Evolutionary conservation across 2,888 invertebrate species (phyloP), one percentile per base, ranked within the genome.

Genomic region (Atrina japonica): DNA sequence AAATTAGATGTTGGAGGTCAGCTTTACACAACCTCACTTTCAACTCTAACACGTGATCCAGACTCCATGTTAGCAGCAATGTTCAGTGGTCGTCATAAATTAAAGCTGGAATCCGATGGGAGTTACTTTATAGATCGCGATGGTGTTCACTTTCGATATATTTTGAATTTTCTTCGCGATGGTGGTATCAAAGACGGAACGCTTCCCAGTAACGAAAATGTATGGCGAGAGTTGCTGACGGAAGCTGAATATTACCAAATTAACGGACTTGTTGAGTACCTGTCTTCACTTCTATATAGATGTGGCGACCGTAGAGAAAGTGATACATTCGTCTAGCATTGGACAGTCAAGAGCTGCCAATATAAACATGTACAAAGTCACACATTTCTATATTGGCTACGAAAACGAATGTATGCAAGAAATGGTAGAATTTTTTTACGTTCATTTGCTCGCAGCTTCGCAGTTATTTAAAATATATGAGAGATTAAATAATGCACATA

Each of bases 71-170:
- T 87, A 58, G 82, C 87, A 9, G 86, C 86, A 72, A 87, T 87
- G 87, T 87, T 87, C 70, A 86, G 86, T 60, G 87, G 87, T 16
- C 83, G 86, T 16, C 86, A 87, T 67, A 70, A 79, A 29, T 73
- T 87, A 27, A 84, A 84, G 30, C 78, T 80, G 47, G 86, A 87
- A 69, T 21, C 45, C n/a, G 86, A 86, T 71, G 87, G 87, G 23
- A 86, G 86, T 72, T 86, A 84, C 67, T 87, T 87, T 73, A 86
- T 87, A 18, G 87, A 87, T 77, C 66, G 87, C 53, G 87, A 87
- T 58, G 87, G 87, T 14, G 82, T 83, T 0, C 84, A 87, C 68
- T 87, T 87, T 71, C 81, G 87, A 14, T 83, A 86, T 63, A 83
- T 87, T 16, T 73, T 87, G 30, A 87, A 87, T 71, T 87, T 82